Base-by-base conservation (phyloP, 2,888 invertebrate species). In the Leuctra nigra region DNA sequence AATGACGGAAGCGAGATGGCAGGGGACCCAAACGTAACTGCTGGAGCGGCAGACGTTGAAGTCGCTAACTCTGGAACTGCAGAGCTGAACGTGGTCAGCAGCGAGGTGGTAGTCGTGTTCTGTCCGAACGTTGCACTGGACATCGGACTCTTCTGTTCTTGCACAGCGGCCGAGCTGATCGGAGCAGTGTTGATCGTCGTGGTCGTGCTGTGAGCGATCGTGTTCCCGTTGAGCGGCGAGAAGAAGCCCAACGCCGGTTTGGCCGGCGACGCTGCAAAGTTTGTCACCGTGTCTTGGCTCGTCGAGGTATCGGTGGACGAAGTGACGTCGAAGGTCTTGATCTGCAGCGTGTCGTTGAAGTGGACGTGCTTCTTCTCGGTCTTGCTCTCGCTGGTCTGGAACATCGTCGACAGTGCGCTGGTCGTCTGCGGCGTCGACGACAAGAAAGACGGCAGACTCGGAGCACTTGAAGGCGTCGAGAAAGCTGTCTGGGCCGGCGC, bases 241-340 rank as follows among this genome's bases (percentile, higher is more conserved):
- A n/a, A n/a, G n/a, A n/a, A n/a, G n/a, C n/a, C n/a, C n/a, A n/a
- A n/a, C n/a, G n/a, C n/a, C n/a, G n/a, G n/a, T n/a, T n/a, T n/a
- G n/a, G n/a, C n/a, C n/a, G n/a, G n/a, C n/a, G n/a, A n/a, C n/a
- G n/a, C n/a, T n/a, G n/a, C n/a, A n/a, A n/a, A n/a, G n/a, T n/a
- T n/a, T n/a, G n/a, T n/a, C n/a, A n/a, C n/a, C n/a, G n/a, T n/a
- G n/a, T n/a, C n/a, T n/a, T n/a, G n/a, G n/a, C n/a, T n/a, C n/a
- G n/a, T n/a, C n/a, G n/a, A n/a, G n/a, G n/a, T n/a, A n/a, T n/a
- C n/a, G n/a, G n/a, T n/a, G 47, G 1, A 1, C n/a, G 24, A 14
- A n/a, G 33, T 50, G 2, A 35, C 50, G 20, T 35, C 33, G 35
- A 50, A 50, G 16, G 50, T 50, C 35, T 50, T 50, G 16, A 50